phyloP scores from a whole-genome alignment of 2,888 invertebrate genomes.

The Escarpia spicata region DNA sequence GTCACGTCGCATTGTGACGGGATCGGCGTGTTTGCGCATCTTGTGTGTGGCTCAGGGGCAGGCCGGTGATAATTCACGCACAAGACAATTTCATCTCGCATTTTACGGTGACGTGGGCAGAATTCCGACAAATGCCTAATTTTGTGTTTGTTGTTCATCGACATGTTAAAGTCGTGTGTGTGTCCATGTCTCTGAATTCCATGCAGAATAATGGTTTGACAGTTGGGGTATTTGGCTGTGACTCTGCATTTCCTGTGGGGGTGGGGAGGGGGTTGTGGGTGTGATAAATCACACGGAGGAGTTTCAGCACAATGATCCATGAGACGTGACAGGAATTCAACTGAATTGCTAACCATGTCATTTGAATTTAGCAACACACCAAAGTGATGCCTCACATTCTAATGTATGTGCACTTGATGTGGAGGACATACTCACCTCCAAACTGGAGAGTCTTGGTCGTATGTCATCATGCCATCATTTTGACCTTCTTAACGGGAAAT shows the following conservation, averaged over 20 bases:
- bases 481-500: background rate
- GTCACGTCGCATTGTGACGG: background rate
- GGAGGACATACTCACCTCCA: background rate
- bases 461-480: background rate
- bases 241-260: background rate
- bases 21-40: background rate
- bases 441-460: background rate
- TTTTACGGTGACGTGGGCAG: background rate
- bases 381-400: background rate
- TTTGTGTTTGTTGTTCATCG: background rate
- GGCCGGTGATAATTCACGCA: background rate
- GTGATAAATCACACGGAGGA: background rate
- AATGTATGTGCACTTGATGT: background rate
- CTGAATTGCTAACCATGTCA: slow-evolving; percentile 8
- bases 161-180: background rate
- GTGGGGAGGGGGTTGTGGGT: background rate
- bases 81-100: background rate
- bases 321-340: background rate
- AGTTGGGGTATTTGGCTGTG: background rate
- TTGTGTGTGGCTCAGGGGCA: background rate
- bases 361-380: background rate
- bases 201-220: background rate
- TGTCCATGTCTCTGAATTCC: background rate
- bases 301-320: background rate
- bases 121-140: background rate